These are phyloP conservation scores for Channa maculata DNA, from an alignment of 2,113 vertebrate species.

Conservation along the genomic window DNA sequence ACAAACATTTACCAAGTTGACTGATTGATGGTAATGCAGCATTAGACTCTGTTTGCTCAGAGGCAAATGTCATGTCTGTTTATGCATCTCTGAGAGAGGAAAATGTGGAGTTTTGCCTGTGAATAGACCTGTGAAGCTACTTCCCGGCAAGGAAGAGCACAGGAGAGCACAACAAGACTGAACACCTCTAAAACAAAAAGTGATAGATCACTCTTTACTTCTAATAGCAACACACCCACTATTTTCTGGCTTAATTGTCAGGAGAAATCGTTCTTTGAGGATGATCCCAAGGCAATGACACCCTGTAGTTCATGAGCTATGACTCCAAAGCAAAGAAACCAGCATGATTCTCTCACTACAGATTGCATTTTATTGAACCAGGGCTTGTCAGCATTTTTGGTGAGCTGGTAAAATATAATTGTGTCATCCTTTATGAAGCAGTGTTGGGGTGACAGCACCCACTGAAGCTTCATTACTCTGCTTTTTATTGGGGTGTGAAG, in stretches of 20 bases:
- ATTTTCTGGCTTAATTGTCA: constrained; percentile 63
- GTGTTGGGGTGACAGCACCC: constrained; percentile 83
- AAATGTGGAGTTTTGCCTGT: constrained; percentile 36
- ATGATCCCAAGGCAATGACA: constrained; percentile 50
- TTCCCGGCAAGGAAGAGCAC: constrained; percentile 2
- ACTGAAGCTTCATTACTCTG: constrained; percentile 85
- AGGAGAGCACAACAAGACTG: constrained; percentile 1
- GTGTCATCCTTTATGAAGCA: constrained; percentile 87
- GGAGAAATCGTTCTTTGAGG: constrained; percentile 42
- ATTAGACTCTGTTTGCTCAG: constrained; percentile 67
- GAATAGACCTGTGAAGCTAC: constrained; percentile 34
- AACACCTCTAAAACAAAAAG: constrained; percentile 30
- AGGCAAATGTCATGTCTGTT: constrained; percentile 63
- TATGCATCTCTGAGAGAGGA: constrained; percentile 36
- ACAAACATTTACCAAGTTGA: constrained; percentile 67
- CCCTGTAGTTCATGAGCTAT: constrained; percentile 72
- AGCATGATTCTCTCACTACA: constrained; percentile 60
- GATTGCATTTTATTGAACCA: constrained; percentile 84
- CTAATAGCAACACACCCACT: constrained; percentile 28
- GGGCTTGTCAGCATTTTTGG: constrained; percentile 84
- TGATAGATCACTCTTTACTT: constrained; percentile 46
- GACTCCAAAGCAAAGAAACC: constrained; percentile 60
- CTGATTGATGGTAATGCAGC: constrained; percentile 72
- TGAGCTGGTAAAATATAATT: constrained; percentile 86
- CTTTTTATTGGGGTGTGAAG: constrained; percentile 83